Percentiles rank a stretch among this genome's conserved stretches.
phyloP scores from a whole-genome alignment of 1,140 invertebrate species.

The Fopius arisanus region DNA sequence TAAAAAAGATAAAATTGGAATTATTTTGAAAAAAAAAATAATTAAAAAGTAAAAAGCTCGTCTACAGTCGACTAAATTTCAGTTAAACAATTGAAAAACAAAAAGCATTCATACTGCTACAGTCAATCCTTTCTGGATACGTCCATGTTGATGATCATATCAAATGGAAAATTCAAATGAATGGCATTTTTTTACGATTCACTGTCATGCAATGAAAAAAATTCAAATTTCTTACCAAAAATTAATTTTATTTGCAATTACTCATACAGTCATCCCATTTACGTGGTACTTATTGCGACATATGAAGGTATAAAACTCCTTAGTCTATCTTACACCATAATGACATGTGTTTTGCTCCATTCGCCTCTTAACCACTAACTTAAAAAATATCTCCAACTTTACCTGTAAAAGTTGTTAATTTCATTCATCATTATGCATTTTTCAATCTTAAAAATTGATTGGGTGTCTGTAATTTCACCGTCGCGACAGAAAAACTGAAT shows the following conservation, averaged over 20 bases:
- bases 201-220: too few species aligned
- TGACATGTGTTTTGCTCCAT: neutral
- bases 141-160: too few species aligned
- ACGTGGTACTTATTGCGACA: neutral
- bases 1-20: too few species aligned
- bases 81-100: too few species aligned
- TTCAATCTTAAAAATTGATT: neutral
- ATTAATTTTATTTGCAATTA: slow-evolving; percentile 2
- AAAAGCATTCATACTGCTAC: too few species aligned
- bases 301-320: neutral
- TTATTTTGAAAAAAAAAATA: too few species aligned
- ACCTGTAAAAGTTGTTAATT: neutral
- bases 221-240: slow-evolving; percentile 1
- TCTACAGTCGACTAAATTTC: too few species aligned
- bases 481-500: neutral
- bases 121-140: too few species aligned
- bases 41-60: too few species aligned
- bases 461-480: neutral
- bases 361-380: neutral
- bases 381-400: neutral
- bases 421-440: neutral
- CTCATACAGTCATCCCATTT: neutral
- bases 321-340: slow-evolving; percentile 1
- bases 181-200: too few species aligned
- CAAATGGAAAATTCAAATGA: too few species aligned